Conservation (phyloP, 2,113 vertebrate species). For the Aspidoscelis tigris region DNA sequence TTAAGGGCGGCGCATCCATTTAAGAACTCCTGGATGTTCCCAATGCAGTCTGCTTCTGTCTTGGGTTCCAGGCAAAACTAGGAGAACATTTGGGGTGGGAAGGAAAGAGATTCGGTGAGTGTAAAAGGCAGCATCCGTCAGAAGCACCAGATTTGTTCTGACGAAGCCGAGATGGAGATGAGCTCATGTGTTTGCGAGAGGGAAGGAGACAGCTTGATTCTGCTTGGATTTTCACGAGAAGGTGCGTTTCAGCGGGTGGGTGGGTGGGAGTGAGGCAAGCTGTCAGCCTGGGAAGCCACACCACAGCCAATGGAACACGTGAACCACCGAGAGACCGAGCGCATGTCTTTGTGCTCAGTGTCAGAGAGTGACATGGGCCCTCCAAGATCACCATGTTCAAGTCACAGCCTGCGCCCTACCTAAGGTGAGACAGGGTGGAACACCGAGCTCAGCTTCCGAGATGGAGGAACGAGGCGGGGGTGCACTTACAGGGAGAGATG, state of each 20-base stretch:
- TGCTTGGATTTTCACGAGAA: not conserved
- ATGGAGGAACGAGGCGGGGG: too few species aligned
- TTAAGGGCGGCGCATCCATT: conserved; percentile 87
- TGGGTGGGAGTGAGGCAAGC: conserved; percentile 49
- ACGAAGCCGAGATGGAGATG: conserved; percentile 49
- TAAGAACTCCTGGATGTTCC: conserved; percentile 91
- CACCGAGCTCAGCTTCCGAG: too few species aligned
- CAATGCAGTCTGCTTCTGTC: conserved; percentile 87
- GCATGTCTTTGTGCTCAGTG: conserved; percentile 63
- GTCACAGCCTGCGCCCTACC: not conserved
- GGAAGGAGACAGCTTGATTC: conserved; percentile 62
- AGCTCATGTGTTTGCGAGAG: conserved; percentile 55
- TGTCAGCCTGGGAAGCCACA: conserved; percentile 73
- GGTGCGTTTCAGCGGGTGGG: conserved; percentile 43
- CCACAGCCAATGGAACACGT: conserved; percentile 72
- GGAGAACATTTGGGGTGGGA: conserved; percentile 61
- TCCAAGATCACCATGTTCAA: not conserved
- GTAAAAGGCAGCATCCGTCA: conserved; percentile 12
- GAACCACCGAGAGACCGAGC: conserved; percentile 66
- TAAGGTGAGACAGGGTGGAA: not conserved
- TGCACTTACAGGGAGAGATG: not conserved
- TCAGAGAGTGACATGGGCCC: conserved; percentile 36
- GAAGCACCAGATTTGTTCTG: not conserved
- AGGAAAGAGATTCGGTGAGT: conserved; percentile 21
- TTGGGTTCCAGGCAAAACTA: conserved; percentile 91